Evolutionary conservation across 2,888 invertebrate genomes (phyloP), one percentile per base, ranked within the genome.

Genomic region (Cosmia pyralina): DNA sequence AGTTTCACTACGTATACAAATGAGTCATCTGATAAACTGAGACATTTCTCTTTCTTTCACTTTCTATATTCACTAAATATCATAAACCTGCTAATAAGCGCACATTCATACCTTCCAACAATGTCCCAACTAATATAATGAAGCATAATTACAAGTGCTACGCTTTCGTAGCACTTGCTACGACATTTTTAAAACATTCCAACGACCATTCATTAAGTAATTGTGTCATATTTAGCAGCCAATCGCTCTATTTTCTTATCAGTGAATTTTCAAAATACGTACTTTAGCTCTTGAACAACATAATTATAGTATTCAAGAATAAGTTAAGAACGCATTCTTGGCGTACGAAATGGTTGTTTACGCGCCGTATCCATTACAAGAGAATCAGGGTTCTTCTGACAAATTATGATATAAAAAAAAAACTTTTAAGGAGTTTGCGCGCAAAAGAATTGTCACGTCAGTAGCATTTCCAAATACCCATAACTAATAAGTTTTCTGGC

Each of bases 101-200:
- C 34, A 59, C 28, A 79, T 53, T 75, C 55, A 62, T 52, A 73
- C 38, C 62, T 69, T 69, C 44, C 68, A 17, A 41, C 55, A 55
- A 44, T 65, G 68, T 68, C 58, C 28, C n/a, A 59, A 55, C 41
- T 57, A 22, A 67, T 74, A 72, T 64, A 78, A 69, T 70, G 48
- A 50, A 52, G 19, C 55, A 58, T 65, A 64, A 67, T 72, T 58
- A 74, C 64, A 52, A 19, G 76, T 83, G 88, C 88, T 91, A 91
- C 90, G 88, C 72, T 71, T 75, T 88, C 86, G 90, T 91, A 91
- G 91, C 72, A 34, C 38, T 46, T 83, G 89, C 91, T 91, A 91
- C 91, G 90, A 84, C 69, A 59, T 63, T 19, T 48, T 53, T 53
- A 17, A 46, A 55, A 64, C 28, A 57, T 65, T 58, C 46, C 65